Evolutionary conservation across 2,113 vertebrate genomes (phyloP), one percentile per base, ranked within the genome.

Genomic region (Anolis carolinensis): DNA sequence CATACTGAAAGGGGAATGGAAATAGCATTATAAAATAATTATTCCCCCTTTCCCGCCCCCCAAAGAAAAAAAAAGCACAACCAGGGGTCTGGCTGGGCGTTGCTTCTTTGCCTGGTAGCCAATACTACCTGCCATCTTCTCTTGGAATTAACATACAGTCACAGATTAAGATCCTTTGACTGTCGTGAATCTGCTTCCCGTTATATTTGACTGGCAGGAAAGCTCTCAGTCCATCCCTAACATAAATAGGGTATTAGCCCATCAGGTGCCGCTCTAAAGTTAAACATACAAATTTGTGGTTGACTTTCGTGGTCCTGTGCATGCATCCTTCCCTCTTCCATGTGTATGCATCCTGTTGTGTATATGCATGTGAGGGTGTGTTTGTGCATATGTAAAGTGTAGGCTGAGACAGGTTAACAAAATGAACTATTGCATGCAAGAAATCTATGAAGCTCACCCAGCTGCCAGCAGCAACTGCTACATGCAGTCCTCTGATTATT

Each of bases 401-500:
- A 90, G 92, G 89, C 94, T 89, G 94, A 95, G 91, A 93, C 93
- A 86, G 86, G 92, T 82, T 90, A 93, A 92, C 95, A 96, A 93
- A 93, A 99, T 99, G 98, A 98, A 98, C 97, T 98, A 97, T 95
- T 98, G 97, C 95, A 93, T 98, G 95, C 95, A 97, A 89, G 98
- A 98, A 93, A 95, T 97, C 91, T 98, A 97, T 52, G 98, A 98
- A 91, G 94, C 97, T 96, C 96, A 96, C 90, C 97, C 98, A n/a
- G 87, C 96, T 73, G 95, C 96, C 48, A 79, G 94, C 27, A 96
- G 97, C 55, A 96, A 96, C 83, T 98, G 96, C 96, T 85, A 94
- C 79, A 96, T 97, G 94, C 97, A 97, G 92, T 93, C 96, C 71
- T 89, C 96, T 70, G 98, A 98, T 81, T 97, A 96, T 95, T 98